Evolutionary conservation across 2,113 vertebrate genomes (phyloP).

Genomic region (Heterotilapia buettikoferi): DNA sequence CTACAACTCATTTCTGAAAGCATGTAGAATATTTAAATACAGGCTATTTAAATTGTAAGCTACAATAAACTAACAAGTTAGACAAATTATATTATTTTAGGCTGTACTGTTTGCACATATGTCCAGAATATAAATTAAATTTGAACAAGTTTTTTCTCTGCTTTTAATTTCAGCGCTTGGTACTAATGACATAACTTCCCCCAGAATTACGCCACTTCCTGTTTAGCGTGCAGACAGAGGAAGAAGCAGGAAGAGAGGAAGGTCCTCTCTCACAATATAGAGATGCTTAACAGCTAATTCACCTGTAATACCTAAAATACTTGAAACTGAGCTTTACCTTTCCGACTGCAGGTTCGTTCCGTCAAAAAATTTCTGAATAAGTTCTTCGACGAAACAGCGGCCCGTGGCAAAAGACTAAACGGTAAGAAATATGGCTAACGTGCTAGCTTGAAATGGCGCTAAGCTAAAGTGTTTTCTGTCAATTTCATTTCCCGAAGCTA

Average conservation of each 20-base stretch:
- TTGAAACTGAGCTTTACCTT: not conserved
- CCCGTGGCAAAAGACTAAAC: not conserved
- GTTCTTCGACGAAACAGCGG: not conserved
- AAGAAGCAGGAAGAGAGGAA: conserved; percentile 20
- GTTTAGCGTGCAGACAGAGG: not conserved
- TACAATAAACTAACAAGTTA: not conserved
- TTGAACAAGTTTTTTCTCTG: not conserved
- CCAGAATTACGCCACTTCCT: not conserved
- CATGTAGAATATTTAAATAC: not conserved
- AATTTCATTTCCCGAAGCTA: not conserved
- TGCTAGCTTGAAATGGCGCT: conserved; percentile 24
- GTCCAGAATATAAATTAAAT: not conserved
- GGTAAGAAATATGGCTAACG: conserved; percentile 21
- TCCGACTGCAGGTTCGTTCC: too few species aligned
- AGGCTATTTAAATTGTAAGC: not conserved
- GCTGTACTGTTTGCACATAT: not conserved
- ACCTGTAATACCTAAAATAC: not conserved
- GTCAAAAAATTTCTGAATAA: not conserved
- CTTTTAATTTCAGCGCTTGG: not conserved
- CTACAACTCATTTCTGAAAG: not conserved
- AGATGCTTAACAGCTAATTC: conserved; percentile 5
- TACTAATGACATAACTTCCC: not conserved
- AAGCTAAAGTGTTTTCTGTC: not conserved
- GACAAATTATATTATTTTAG: not conserved
- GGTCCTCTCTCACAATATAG: not conserved